phyloP scores from a whole-genome alignment of 1,140 invertebrate genomes.

The Heliconius congener region DNA sequence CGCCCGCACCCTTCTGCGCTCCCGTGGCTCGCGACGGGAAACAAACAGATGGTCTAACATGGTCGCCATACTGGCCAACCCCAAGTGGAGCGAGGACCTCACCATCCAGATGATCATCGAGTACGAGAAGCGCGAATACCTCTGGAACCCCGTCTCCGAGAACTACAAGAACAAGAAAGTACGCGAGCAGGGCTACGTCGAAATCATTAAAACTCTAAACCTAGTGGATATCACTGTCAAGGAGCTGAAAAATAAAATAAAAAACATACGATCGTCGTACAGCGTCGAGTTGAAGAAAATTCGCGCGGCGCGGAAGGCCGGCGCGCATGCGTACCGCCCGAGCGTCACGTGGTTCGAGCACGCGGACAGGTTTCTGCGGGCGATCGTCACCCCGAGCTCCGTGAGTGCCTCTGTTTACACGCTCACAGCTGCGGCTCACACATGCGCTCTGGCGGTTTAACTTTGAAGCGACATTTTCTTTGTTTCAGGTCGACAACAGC shows the following conservation, averaged over 20 bases:
- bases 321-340: slow-evolving; percentile 77
- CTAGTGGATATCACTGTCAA: slow-evolving; percentile 74
- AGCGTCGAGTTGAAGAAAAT: slow-evolving; percentile 80
- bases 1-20: slow-evolving; percentile 77
- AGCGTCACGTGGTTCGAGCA: slow-evolving; percentile 81
- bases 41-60: slow-evolving; percentile 67
- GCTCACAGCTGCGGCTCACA: slow-evolving; percentile 40
- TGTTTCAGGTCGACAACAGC: slow-evolving; percentile 71
- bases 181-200: slow-evolving; percentile 75
- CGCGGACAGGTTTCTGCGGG: slow-evolving; percentile 80
- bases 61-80: slow-evolving; percentile 76
- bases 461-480: slow-evolving; percentile 48
- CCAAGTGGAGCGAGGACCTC: slow-evolving; percentile 78
- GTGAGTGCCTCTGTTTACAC: slow-evolving; percentile 66
- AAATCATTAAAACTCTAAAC: slow-evolving; percentile 75
- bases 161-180: slow-evolving; percentile 79
- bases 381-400: slow-evolving; percentile 78
- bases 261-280: slow-evolving; percentile 78
- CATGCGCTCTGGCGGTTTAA: slow-evolving; percentile 51
- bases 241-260: slow-evolving; percentile 80
- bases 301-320: slow-evolving; percentile 75
- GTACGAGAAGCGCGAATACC: slow-evolving; percentile 76
- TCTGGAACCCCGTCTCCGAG: slow-evolving; percentile 76
- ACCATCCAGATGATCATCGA: slow-evolving; percentile 78
- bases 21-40: slow-evolving; percentile 57